Base-by-base conservation (phyloP, 2,888 invertebrate genomes). In the Pterobdella sp. region DNA sequence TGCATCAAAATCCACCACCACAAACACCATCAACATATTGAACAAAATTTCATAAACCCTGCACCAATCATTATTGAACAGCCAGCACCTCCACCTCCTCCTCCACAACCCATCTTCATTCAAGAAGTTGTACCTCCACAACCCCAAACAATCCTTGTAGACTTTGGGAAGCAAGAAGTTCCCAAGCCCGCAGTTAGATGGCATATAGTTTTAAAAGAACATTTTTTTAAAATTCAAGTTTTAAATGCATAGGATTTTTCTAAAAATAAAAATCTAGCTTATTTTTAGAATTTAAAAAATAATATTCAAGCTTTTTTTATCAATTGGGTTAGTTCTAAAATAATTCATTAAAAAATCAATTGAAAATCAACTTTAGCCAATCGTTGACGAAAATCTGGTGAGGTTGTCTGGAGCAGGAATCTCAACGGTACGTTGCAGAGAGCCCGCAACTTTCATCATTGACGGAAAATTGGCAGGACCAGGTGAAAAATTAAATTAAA, bases 361-460 rank as follows among this genome's bases (percentile, higher is more conserved):
- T 42, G 42, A 18, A 42, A 42, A 4, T 7, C 56, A 26, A 63
- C 34, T 63, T 4, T 36, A 60, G 35, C 7, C 4, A 32, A 71
- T 35, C 29, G 68, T 67, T 3, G 76, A 74, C 70, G 70, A 64
- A 32, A 76, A 67, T 0, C 74, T 37, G 70, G 83, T 84, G 52
- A 80, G 81, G 71, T 84, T 97, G 14, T 90, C 92, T 42, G 97
- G 97, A 0, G 88, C 91, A 35, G 97, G 97, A 0, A 85, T 97
- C 68, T 92, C 93, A 0, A 90, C 91, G 71, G 96, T 96, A 0
- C 90, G 91, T 76, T 92, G 94, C 63, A 91, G 92, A 22, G 92
- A 95, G 78, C 90, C 91, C 78, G 91, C 95, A 0, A 91, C 93
- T 79, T 98, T 98, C 82, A 91, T 92, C 75, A 92, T 95, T 79